phyloP scores from a whole-genome alignment of 2,888 invertebrate species.

The Axea sp. region DNA sequence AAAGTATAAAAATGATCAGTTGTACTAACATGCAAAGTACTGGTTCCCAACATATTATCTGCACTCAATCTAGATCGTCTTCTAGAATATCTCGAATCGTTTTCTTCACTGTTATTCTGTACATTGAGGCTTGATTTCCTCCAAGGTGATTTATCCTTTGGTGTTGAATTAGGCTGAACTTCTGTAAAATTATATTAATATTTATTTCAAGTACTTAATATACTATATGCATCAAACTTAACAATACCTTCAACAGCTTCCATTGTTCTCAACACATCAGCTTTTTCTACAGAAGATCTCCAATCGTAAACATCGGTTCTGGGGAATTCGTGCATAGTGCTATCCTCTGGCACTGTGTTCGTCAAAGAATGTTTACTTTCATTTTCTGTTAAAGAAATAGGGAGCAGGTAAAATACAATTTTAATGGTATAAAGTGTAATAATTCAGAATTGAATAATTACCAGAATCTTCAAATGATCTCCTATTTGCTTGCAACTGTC shows the following conservation, averaged over 20 bases:
- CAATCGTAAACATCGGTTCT: constrained; percentile 86
- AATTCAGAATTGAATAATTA: constrained; percentile 71
- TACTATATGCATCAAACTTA: neutral
- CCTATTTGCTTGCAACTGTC: constrained; percentile 85
- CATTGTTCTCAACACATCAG: constrained; percentile 90
- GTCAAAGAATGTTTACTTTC: constrained; percentile 85
- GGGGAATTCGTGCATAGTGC: constrained; percentile 81
- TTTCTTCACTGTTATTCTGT: constrained; percentile 84
- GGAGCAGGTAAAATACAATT: neutral
- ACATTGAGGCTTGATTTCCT: constrained; percentile 86
- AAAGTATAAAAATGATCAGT: too few relatives aligned
- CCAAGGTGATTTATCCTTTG: constrained; percentile 89
- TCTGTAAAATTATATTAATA: constrained; percentile 79
- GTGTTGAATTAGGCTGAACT: constrained; percentile 83
- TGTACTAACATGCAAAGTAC: constrained; percentile 77
- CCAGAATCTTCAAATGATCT: constrained; percentile 93
- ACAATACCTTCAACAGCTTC: constrained; percentile 90
- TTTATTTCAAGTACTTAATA: neutral
- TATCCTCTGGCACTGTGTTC: constrained; percentile 88
- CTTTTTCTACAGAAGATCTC: constrained; percentile 90
- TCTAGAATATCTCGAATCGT: constrained; percentile 82
- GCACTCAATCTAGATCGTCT: constrained; percentile 77
- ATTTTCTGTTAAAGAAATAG: constrained; percentile 82
- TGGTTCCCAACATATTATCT: constrained; percentile 75
- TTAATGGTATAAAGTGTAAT: neutral